A percentile compares a stretch with the other conserved stretches of the same genome.
Evolutionary conservation across 1,140 invertebrate genomes (phyloP).

Genomic region (Pseudachorutes palmiensis): DNA sequence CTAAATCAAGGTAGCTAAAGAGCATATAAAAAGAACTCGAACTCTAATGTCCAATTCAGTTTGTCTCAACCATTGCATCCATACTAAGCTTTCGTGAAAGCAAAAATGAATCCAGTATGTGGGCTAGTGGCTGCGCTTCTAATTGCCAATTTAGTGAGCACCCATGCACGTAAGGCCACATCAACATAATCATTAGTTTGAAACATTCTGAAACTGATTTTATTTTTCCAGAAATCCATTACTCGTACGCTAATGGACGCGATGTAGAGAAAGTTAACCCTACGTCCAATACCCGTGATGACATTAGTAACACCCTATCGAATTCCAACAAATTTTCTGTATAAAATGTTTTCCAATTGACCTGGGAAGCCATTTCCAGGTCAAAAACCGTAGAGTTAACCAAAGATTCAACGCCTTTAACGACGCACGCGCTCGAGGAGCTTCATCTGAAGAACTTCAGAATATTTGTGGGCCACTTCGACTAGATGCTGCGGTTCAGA

Average conservation of each 20-base stretch:
- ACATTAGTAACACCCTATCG: too few relatives aligned
- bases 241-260: constrained; percentile 17
- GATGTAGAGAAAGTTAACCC: too few relatives aligned
- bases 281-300: too few relatives aligned
- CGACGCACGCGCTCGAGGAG: not conserved
- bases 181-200: not conserved
- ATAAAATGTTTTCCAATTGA: not conserved
- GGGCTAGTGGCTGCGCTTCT: too few relatives aligned
- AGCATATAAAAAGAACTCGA: too few relatives aligned
- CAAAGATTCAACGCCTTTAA: constrained; percentile 1
- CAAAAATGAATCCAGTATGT: too few relatives aligned
- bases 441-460: not conserved
- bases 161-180: constrained; percentile 1
- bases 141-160: too few relatives aligned
- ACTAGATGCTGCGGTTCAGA: not conserved
- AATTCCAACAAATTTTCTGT: too few relatives aligned
- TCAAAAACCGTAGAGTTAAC: constrained; percentile 6
- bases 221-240: constrained; percentile 16
- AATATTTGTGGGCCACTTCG: constrained; percentile 15
- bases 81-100: too few relatives aligned
- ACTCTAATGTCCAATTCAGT: too few relatives aligned
- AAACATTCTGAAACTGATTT: not conserved
- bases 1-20: too few relatives aligned
- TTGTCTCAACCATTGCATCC: too few relatives aligned
- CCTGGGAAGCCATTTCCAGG: not conserved